phyloP scores from a whole-genome alignment of 2,113 vertebrate species.

The Rhineura floridana region DNA sequence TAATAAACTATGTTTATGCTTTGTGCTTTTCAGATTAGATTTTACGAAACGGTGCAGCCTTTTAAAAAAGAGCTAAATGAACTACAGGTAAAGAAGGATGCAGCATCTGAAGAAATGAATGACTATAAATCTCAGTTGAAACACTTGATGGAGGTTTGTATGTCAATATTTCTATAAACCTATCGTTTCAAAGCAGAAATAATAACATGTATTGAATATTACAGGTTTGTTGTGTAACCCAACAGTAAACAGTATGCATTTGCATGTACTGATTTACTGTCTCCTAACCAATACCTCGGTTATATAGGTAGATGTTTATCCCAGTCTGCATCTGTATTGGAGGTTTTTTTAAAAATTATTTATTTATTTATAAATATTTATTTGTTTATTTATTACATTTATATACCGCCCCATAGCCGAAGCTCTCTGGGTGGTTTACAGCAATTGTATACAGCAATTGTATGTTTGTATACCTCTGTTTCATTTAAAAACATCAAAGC shows the following conservation, averaged over 20 bases:
- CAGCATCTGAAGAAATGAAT: constrained; percentile 82
- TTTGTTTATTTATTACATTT: no score
- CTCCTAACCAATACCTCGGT: neutral
- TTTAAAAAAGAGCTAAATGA: constrained; percentile 83
- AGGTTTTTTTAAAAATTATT: no score
- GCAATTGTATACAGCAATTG: no score
- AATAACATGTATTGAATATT: neutral
- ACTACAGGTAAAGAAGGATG: constrained; percentile 80
- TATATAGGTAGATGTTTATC: no score
- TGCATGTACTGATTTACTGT: neutral
- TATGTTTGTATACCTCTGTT: no score
- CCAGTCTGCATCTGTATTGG: no score
- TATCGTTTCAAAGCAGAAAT: neutral
- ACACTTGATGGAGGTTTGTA: constrained; percentile 85
- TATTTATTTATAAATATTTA: no score
- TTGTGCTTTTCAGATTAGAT: constrained; percentile 79
- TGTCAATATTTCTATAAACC: neutral
- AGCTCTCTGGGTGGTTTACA: no score
- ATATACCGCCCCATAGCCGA: no score
- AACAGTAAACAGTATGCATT: no score
- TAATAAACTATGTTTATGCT: neutral
- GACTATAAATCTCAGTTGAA: constrained; percentile 82
- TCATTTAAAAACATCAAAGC: no score
- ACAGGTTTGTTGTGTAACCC: neutral
- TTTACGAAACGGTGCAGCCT: constrained; percentile 87